Percentiles rank a stretch among this genome's conserved stretches.
Evolutionary conservation across 2,113 vertebrate genomes (phyloP).

Genomic region (Aix galericulata): DNA sequence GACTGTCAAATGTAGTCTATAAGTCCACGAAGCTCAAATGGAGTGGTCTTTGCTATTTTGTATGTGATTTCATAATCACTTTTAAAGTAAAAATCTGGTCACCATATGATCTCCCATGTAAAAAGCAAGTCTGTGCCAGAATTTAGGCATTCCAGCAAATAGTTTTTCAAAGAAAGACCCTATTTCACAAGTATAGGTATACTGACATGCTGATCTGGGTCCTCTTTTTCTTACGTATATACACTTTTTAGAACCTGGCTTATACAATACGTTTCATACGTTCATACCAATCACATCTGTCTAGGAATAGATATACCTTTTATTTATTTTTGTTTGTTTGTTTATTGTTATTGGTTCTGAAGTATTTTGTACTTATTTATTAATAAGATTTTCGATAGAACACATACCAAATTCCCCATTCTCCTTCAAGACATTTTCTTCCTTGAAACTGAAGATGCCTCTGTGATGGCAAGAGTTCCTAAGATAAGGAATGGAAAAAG

Average conservation of each 20-base stretch:
- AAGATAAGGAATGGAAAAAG: background rate
- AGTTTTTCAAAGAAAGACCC: background rate
- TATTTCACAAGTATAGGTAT: background rate
- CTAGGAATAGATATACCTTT: background rate
- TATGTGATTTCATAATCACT: background rate
- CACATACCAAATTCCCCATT: background rate
- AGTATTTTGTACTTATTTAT: background rate
- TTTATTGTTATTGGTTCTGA: background rate
- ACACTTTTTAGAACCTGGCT: background rate
- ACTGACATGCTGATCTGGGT: background rate
- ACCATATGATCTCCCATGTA: background rate
- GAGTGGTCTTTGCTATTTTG: background rate
- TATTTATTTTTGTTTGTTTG: background rate
- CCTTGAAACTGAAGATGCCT: background rate
- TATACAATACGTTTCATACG: background rate
- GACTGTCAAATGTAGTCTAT: background rate
- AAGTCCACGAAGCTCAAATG: background rate
- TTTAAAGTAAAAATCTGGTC: background rate
- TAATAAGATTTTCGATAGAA: background rate
- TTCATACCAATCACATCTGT: background rate
- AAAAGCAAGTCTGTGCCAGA: background rate
- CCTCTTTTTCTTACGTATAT: background rate
- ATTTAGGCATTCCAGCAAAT: background rate
- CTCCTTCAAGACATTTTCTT: background rate
- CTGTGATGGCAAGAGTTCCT: background rate